phyloP scores from a whole-genome alignment of 2,113 vertebrate species.

The Hemiprocne comata region DNA sequence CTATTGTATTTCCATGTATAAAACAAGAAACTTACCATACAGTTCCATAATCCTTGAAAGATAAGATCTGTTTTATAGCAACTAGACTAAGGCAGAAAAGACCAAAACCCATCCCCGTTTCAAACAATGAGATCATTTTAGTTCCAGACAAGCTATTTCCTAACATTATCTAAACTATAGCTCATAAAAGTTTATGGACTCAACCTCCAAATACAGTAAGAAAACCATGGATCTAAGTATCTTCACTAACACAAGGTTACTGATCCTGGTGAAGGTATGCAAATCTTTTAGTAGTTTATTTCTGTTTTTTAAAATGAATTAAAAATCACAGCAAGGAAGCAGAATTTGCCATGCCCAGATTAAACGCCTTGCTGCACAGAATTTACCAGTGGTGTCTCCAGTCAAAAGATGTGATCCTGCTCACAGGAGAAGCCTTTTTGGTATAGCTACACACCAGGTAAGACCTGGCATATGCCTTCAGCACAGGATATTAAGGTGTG shows the following conservation, averaged over 20 bases:
- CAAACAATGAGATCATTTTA: slow-evolving; percentile 63
- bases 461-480: not conserved
- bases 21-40: not conserved
- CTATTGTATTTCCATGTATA: not conserved
- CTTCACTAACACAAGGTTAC: not conserved
- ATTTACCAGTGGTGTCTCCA: not conserved
- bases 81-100: slow-evolving; percentile 21
- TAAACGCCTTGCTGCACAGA: not conserved
- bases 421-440: not conserved
- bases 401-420: not conserved
- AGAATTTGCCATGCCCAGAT: not conserved
- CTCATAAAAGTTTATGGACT: slow-evolving; percentile 65
- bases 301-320: not conserved
- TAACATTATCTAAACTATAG: slow-evolving; percentile 61
- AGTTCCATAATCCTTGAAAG: slow-evolving; percentile 6
- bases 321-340: not conserved
- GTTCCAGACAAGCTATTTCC: slow-evolving; percentile 57
- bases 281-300: not conserved
- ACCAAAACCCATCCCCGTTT: slow-evolving; percentile 35
- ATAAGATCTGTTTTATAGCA: slow-evolving; percentile 45
- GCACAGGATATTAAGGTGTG: not conserved
- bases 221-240: slow-evolving; percentile 17
- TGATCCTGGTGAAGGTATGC: not conserved
- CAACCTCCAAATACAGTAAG: not conserved
- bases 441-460: not conserved